Evolutionary conservation across 1,140 invertebrate genomes (phyloP).

Genomic region (Rhopalosiphum padi): DNA sequence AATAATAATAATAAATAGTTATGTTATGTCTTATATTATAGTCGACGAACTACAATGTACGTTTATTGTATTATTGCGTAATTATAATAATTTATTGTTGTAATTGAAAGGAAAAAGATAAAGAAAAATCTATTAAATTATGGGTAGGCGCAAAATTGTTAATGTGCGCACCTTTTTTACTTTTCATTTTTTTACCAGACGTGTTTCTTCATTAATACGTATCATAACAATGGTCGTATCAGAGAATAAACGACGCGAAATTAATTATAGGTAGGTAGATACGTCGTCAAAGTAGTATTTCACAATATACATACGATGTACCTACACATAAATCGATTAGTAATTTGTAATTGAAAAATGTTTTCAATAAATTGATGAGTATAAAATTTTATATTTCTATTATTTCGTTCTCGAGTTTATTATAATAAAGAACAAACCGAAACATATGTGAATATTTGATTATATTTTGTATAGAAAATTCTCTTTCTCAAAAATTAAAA

Average conservation of each 20-base stretch:
- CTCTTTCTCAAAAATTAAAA: background rate
- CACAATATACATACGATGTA: background rate
- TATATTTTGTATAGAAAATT: background rate
- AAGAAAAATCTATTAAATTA: background rate
- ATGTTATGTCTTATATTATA: background rate
- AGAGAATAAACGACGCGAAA: background rate
- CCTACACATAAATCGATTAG: background rate
- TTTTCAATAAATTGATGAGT: background rate
- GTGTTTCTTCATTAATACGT: background rate
- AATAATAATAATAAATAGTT: background rate
- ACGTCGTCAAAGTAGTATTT: background rate
- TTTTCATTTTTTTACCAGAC: background rate
- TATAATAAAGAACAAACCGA: background rate
- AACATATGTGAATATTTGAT: background rate
- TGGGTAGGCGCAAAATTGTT: background rate
- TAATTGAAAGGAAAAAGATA: slow-evolving; percentile 22
- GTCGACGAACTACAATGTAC: background rate
- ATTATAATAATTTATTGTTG: slow-evolving; percentile 5
- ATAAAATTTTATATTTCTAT: background rate
- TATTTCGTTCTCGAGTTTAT: background rate
- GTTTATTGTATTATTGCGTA: slow-evolving; percentile 18
- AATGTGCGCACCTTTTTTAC: slow-evolving; percentile 4
- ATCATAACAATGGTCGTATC: background rate
- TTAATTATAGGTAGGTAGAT: background rate
- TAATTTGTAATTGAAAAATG: background rate